Base-by-base conservation (phyloP, 2,113 vertebrate genomes). In the Podarcis muralis region DNA sequence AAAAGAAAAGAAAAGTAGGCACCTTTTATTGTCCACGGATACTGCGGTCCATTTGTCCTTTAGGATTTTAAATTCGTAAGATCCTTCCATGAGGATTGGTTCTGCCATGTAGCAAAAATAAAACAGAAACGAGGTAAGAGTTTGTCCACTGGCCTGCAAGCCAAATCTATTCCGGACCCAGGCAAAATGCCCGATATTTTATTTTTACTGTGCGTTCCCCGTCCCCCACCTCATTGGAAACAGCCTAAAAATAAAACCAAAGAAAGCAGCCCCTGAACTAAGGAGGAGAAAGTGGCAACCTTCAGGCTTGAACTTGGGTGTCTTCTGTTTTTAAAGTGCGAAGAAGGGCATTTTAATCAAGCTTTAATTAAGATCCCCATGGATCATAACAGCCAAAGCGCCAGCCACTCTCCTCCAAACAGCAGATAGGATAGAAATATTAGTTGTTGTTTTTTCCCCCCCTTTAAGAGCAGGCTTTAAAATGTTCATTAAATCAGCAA, bases 71-170 rank as follows among this genome's bases (percentile, higher is more conserved):
- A 98, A 98, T 90, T 99, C 97, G 1, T 97, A 88, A 27, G 97
- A 97, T 75, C 98, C 99, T 93, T 99, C 98, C 95, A 98, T 98
- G 94, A 99, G 95, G 96, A 99, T 98, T 82, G 99, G 99, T 93
- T 99, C 99, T 99, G 94, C 37, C 95, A 94, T 20, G 18, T 23
- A 92, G 78, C 84, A 78, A 93, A 53, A 94, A 93, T 88, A 94
- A 94, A 91, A 93, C 80, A 66, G 3, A 91, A 93, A 86, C 92
- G 23, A 30, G 43, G 4, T 9, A 4, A 43, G 11, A 7, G 25
- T 20, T 57, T 11, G n/a, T 2, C 4, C 16, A 27, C 57, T 3
- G 16, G 30, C 27, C 30, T 23, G 8, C 30, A 68, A 69, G 27
- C 9, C 59, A 62, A 62, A 62, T 62, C n/a, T 35, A 32, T 66